Conservation (phyloP, 2,888 invertebrate species). For the Agonopterix subpropinquella region DNA sequence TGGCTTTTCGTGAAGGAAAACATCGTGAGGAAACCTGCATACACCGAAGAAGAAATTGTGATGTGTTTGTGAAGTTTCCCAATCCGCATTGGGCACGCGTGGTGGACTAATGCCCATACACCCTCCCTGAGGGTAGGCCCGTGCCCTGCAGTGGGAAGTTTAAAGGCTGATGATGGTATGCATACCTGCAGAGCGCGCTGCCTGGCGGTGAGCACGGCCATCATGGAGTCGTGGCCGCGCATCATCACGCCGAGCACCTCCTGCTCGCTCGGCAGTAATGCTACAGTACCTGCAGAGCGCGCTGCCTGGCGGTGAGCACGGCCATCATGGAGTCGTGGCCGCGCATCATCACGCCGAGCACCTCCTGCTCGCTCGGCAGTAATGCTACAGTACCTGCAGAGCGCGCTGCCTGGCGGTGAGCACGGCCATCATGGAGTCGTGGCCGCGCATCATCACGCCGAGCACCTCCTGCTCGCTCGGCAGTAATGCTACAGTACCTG, state of each 20-base stretch:
- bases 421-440: conserved; percentile 88
- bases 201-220: conserved; percentile 83
- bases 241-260: conserved; percentile 85
- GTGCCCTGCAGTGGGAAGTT: too few species aligned
- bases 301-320: conserved; percentile 82
- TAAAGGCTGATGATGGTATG: too few species aligned
- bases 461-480: conserved; percentile 89
- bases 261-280: conserved; percentile 87
- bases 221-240: conserved; percentile 88
- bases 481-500: too few species aligned
- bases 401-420: conserved; percentile 82
- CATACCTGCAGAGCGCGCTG: conserved; percentile 69
- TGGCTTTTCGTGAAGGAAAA: too few species aligned
- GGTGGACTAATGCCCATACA: too few species aligned
- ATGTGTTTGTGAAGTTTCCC: too few species aligned
- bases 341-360: conserved; percentile 83
- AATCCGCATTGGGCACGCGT: too few species aligned
- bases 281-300: too few species aligned
- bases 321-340: conserved; percentile 89
- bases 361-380: conserved; percentile 89
- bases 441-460: conserved; percentile 84
- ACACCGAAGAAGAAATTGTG: too few species aligned
- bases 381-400: too few species aligned
- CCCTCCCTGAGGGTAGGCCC: too few species aligned
- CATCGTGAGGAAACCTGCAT: too few species aligned